A percentile compares a stretch with the other conserved stretches of the same genome.
These are phyloP conservation scores for Agrotis clavis DNA, from an alignment of 2,888 invertebrate species.

Conservation along the genomic window DNA sequence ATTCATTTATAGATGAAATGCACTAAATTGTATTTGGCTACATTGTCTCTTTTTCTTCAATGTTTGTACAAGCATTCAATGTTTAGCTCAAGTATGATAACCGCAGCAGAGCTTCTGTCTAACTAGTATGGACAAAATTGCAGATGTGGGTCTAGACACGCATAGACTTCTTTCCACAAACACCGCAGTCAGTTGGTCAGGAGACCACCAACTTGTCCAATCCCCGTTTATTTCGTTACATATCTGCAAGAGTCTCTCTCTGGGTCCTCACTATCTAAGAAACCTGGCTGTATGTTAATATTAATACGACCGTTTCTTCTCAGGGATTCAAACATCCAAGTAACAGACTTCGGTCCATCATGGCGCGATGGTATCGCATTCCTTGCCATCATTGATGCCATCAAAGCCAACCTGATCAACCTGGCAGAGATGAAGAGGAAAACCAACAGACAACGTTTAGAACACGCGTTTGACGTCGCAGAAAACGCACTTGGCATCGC, in stretches of 20 bases:
- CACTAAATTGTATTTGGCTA: slow-evolving; percentile 21
- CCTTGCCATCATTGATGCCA: slow-evolving; percentile 98
- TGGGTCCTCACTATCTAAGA: too few species aligned
- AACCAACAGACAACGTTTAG: slow-evolving; percentile 95
- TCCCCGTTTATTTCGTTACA: too few species aligned
- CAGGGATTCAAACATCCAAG: slow-evolving; percentile 96
- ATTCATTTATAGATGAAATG: slow-evolving; percentile 27
- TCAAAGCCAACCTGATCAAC: slow-evolving; percentile 97
- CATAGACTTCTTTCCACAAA: too few species aligned
- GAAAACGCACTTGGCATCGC: slow-evolving; percentile 98
- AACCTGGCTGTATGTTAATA: not conserved
- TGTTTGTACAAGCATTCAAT: not conserved
- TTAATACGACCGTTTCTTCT: not conserved
- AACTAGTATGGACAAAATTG: too few species aligned
- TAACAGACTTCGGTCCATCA: slow-evolving; percentile 98
- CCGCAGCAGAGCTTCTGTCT: too few species aligned
- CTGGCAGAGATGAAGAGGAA: slow-evolving; percentile 94
- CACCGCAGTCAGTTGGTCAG: too few species aligned
- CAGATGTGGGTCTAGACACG: too few species aligned
- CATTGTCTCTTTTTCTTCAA: not conserved
- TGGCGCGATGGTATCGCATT: slow-evolving; percentile 99
- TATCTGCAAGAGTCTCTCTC: too few species aligned
- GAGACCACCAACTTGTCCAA: too few species aligned
- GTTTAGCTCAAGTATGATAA: not conserved
- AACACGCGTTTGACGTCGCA: slow-evolving; percentile 98